Conservation (phyloP, 1,140 invertebrate genomes). For the Stegodyphus dumicola region DNA sequence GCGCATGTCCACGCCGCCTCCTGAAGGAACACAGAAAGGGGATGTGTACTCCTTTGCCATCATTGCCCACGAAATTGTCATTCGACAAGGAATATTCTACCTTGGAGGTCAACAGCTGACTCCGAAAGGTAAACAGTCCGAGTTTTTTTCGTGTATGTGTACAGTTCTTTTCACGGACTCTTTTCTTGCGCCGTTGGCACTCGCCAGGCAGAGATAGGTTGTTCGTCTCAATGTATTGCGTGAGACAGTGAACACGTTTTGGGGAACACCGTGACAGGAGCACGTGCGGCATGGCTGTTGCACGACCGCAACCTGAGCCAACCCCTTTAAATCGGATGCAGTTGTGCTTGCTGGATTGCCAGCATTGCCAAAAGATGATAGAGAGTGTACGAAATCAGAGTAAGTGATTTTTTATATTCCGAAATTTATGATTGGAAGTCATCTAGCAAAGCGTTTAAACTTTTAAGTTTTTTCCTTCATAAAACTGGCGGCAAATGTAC, state of each 20-base stretch:
- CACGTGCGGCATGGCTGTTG: slow-evolving; percentile 31
- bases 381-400: slow-evolving; percentile 30
- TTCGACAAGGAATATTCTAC: slow-evolving; percentile 87
- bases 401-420: slow-evolving; percentile 7
- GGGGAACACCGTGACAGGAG: not conserved
- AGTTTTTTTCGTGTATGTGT: not conserved
- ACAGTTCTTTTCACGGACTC: not conserved
- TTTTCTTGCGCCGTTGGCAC: slow-evolving; percentile 3
- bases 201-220: too few relatives aligned
- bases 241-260: too few relatives aligned
- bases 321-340: slow-evolving; percentile 23
- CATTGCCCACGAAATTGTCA: slow-evolving; percentile 93
- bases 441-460: too few relatives aligned
- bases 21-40: slow-evolving; percentile 84
- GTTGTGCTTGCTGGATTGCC: slow-evolving; percentile 45
- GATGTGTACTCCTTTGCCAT: slow-evolving; percentile 97
- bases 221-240: too few relatives aligned
- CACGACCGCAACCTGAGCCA: not conserved
- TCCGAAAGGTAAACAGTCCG: slow-evolving; percentile 62
- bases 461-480: too few relatives aligned
- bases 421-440: too few relatives aligned
- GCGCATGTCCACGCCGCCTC: slow-evolving; percentile 78
- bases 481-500: too few relatives aligned
- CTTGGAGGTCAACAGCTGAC: slow-evolving; percentile 69
- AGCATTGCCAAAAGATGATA: slow-evolving; percentile 30